Percentiles rank a stretch among this genome's conserved stretches.
phyloP scores from a whole-genome alignment of 2,888 invertebrate species.

The Lithosia quadra region DNA sequence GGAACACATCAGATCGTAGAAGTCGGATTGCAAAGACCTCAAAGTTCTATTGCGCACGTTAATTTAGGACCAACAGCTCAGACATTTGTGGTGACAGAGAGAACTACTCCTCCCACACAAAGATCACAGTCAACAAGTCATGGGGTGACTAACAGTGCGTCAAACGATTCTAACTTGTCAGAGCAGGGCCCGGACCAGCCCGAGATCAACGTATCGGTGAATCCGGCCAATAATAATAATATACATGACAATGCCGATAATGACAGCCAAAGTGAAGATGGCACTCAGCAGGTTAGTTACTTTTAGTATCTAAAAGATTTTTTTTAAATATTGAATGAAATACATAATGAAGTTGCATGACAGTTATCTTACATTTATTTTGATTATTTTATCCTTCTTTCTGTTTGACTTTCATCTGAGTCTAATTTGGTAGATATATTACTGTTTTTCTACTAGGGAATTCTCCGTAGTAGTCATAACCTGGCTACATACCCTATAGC shows the following conservation, averaged over 20 bases:
- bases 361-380: neutral
- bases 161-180: constrained; percentile 73
- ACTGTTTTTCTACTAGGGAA: too few relatives aligned
- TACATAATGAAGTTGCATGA: neutral
- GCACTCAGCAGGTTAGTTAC: constrained; percentile 73
- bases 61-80: constrained; percentile 68
- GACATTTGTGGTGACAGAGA: constrained; percentile 75
- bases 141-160: constrained; percentile 66
- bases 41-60: constrained; percentile 80
- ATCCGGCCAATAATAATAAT: constrained; percentile 81
- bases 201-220: constrained; percentile 78
- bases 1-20: constrained; percentile 72
- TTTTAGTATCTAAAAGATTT: neutral
- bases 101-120: constrained; percentile 61
- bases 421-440: too few relatives aligned
- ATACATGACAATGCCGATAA: constrained; percentile 80
- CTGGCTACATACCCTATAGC: too few relatives aligned
- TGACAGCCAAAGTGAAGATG: constrained; percentile 83
- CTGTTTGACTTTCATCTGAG: too few relatives aligned
- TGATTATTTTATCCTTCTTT: too few relatives aligned
- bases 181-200: constrained; percentile 67
- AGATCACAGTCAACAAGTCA: constrained; percentile 62
- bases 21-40: constrained; percentile 68
- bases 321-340: neutral
- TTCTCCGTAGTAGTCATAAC: too few relatives aligned